Conservation (phyloP, 2,888 invertebrate genomes). For the Gymnosoma rotundatum region DNA sequence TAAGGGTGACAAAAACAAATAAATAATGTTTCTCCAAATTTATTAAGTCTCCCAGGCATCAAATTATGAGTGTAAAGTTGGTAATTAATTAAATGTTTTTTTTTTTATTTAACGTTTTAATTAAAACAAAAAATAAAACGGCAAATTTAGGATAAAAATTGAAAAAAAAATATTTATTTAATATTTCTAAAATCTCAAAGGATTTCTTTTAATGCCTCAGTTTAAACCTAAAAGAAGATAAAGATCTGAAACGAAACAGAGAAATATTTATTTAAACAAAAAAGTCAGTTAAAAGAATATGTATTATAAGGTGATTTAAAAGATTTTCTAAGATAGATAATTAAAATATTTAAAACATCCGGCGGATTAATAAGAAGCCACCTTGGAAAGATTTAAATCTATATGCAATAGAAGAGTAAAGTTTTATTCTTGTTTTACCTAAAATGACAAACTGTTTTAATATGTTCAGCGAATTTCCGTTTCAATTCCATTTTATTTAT, state of each 20-base stretch:
- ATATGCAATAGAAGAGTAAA: neutral
- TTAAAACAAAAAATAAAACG: slow-evolving; percentile 30
- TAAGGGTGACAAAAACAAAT: slow-evolving; percentile 54
- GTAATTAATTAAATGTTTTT: slow-evolving; percentile 56
- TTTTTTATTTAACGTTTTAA: slow-evolving; percentile 45
- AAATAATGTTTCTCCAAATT: slow-evolving; percentile 23
- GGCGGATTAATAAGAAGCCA: slow-evolving; percentile 37
- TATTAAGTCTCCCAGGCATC: slow-evolving; percentile 59
- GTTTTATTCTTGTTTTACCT: neutral
- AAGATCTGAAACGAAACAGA: slow-evolving; percentile 19
- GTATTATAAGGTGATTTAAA: neutral
- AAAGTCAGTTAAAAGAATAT: slow-evolving; percentile 19
- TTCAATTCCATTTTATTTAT: slow-evolving; percentile 28
- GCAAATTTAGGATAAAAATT: slow-evolving; percentile 19
- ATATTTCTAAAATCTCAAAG: neutral
- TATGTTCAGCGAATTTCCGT: slow-evolving; percentile 23
- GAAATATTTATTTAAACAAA: neutral
- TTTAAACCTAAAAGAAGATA: neutral
- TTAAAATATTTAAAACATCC: slow-evolving; percentile 48
- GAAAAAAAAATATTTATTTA: neutral
- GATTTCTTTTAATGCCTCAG: neutral
- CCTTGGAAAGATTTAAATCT: slow-evolving; percentile 41
- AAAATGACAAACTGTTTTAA: slow-evolving; percentile 1
- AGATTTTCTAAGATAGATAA: slow-evolving; percentile 51
- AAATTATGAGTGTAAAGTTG: slow-evolving; percentile 63